phyloP scores from a whole-genome alignment of 2,888 invertebrate genomes.

The Electrophaes corylata region DNA sequence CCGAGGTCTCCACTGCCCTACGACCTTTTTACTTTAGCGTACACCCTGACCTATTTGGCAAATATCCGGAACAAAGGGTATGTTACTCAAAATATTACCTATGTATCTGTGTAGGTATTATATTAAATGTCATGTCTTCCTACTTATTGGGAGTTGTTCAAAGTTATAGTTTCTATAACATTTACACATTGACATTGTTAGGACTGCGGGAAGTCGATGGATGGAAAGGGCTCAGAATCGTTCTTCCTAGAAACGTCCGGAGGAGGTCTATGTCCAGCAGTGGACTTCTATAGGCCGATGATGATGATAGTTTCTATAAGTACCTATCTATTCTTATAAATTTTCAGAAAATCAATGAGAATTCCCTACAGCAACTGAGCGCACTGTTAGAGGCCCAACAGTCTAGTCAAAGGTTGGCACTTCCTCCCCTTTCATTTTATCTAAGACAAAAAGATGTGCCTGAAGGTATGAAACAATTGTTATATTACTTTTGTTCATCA shows the following conservation, averaged over 20 bases:
- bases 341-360: conserved; percentile 92
- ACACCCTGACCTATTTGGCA: conserved; percentile 97
- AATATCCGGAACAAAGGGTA: conserved; percentile 95
- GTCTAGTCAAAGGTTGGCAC: conserved; percentile 83
- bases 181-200: too few species aligned
- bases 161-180: too few species aligned
- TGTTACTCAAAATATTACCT: conserved; percentile 41
- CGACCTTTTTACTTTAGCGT: conserved; percentile 97
- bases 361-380: conserved; percentile 94
- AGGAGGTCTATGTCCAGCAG: too few species aligned
- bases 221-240: too few species aligned
- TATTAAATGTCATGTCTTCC: too few species aligned
- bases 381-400: conserved; percentile 92
- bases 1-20: conserved; percentile 94
- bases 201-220: too few species aligned
- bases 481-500: not conserved
- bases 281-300: too few species aligned
- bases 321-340: not conserved
- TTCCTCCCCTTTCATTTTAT: conserved; percentile 90
- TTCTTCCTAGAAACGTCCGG: too few species aligned
- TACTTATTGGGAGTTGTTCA: too few species aligned
- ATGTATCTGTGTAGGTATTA: too few species aligned
- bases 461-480: conserved; percentile 57
- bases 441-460: conserved; percentile 87
- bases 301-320: not conserved